Conservation (phyloP, 2,797 vertebrate genomes). For the Coregonus suidteri region DNA sequence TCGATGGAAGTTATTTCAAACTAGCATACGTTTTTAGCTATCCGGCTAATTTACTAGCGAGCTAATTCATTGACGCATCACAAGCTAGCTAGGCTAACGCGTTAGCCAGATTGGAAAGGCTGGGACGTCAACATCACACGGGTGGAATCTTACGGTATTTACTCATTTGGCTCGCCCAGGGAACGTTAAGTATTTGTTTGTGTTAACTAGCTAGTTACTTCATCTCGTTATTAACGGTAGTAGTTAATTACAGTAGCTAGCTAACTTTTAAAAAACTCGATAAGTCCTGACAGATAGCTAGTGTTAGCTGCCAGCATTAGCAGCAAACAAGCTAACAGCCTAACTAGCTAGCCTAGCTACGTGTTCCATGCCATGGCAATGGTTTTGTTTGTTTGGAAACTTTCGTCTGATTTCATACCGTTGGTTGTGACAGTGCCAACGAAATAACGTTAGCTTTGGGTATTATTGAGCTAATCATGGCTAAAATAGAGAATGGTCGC, state of each 20-base stretch:
- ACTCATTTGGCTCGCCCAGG: not conserved
- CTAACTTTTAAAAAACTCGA: too few species aligned
- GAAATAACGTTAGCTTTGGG: conserved; percentile 34
- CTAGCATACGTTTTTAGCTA: too few species aligned
- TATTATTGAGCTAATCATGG: conserved; percentile 64
- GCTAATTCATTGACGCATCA: not conserved
- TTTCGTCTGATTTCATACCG: not conserved
- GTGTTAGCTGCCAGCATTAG: not conserved
- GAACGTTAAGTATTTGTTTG: not conserved
- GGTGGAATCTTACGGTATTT: not conserved
- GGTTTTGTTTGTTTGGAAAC: conserved; percentile 36
- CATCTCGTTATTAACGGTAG: too few species aligned
- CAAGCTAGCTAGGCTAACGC: not conserved
- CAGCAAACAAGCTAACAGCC: too few species aligned
- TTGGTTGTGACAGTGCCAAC: not conserved
- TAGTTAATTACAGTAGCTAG: too few species aligned
- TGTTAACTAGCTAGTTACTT: not conserved
- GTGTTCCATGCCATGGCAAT: conserved; percentile 50
- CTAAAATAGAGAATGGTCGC: conserved; percentile 78
- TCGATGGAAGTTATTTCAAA: too few species aligned
- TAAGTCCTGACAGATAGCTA: too few species aligned
- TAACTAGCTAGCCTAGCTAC: not conserved
- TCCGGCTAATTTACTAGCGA: not conserved
- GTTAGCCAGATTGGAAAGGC: not conserved
- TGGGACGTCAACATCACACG: not conserved